These are phyloP conservation scores for Scaptomyza montana DNA, from an alignment of 1,140 invertebrate species.

Conservation along the genomic window DNA sequence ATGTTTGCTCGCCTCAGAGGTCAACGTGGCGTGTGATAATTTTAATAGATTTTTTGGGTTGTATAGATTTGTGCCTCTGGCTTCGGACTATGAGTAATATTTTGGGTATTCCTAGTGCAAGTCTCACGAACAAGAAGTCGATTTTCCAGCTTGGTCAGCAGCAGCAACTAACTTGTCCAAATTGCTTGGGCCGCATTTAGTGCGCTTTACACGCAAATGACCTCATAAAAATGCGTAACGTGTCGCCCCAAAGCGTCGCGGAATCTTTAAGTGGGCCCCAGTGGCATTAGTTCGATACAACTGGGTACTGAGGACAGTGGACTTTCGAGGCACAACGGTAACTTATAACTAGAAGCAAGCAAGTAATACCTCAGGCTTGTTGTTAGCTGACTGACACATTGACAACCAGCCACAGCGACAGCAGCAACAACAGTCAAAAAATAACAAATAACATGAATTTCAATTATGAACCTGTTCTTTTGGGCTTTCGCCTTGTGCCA, in stretches of 20 bases:
- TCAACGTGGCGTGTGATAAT: slow-evolving; percentile 80
- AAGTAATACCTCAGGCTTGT: slow-evolving; percentile 25
- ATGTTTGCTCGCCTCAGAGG: slow-evolving; percentile 71
- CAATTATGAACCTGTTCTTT: slow-evolving; percentile 81
- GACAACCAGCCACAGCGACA: slow-evolving; percentile 43
- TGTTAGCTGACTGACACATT: slow-evolving; percentile 51
- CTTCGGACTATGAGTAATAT: slow-evolving; percentile 65
- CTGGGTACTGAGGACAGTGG: slow-evolving; percentile 5
- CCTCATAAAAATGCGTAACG: slow-evolving; percentile 79
- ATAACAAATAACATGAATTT: slow-evolving; percentile 72
- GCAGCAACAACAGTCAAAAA: slow-evolving; percentile 6
- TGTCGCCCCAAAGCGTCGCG: slow-evolving; percentile 58
- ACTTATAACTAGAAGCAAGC: slow-evolving; percentile 39
- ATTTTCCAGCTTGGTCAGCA: slow-evolving; percentile 46
- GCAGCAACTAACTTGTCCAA: slow-evolving; percentile 1
- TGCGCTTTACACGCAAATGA: slow-evolving; percentile 80
- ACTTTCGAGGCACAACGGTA: slow-evolving; percentile 49
- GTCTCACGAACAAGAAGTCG: slow-evolving; percentile 60
- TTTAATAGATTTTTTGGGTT: slow-evolving; percentile 73
- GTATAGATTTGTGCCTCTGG: slow-evolving; percentile 37
- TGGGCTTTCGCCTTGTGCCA: slow-evolving; percentile 63
- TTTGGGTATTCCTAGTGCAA: slow-evolving; percentile 39
- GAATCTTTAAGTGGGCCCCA: slow-evolving; percentile 73
- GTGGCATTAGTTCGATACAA: slow-evolving; percentile 31
- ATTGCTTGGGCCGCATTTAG: slow-evolving; percentile 63